Percentiles rank a stretch among this genome's conserved stretches.
Evolutionary conservation across 2,888 invertebrate species (phyloP).

Genomic region (Lepetodrilus schrolli): DNA sequence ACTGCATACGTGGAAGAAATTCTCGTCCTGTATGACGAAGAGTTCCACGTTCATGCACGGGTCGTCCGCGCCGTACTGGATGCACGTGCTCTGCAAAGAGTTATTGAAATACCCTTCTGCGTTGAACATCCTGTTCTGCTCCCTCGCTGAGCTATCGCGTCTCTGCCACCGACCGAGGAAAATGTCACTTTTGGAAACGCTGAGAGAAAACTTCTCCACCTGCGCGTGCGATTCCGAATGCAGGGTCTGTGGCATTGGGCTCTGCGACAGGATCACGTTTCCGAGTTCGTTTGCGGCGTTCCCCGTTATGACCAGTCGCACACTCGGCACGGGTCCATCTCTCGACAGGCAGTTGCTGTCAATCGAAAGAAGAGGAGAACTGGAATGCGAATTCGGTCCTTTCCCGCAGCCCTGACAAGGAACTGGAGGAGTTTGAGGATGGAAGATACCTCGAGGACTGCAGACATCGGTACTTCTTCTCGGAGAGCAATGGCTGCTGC

Average conservation of each 20-base stretch:
- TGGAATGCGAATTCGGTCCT: not conserved
- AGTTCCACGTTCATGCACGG: conserved; percentile 49
- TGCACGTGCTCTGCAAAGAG: not conserved
- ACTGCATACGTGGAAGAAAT: conserved; percentile 56
- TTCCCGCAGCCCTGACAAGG: not conserved
- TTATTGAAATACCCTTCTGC: not conserved
- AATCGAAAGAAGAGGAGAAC: not conserved
- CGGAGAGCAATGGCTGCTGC: too few species aligned
- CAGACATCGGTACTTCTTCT: not conserved
- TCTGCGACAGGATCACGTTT: conserved; percentile 38
- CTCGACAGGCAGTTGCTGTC: not conserved
- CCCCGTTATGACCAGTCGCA: conserved; percentile 57
- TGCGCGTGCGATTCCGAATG: not conserved
- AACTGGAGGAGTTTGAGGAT: not conserved
- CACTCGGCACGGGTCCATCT: conserved; percentile 43
- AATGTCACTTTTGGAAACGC: not conserved
- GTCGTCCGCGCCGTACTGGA: not conserved
- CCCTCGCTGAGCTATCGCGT: not conserved
- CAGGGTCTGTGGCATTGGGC: not conserved
- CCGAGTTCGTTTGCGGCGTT: conserved; percentile 51
- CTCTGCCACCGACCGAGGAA: not conserved
- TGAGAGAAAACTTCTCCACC: conserved; percentile 21
- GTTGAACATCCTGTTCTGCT: not conserved
- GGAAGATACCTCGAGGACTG: not conserved
- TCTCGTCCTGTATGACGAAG: conserved; percentile 55